Base-by-base conservation (phyloP, 2,797 vertebrate species). In the Hippoglossus hippoglossus region DNA sequence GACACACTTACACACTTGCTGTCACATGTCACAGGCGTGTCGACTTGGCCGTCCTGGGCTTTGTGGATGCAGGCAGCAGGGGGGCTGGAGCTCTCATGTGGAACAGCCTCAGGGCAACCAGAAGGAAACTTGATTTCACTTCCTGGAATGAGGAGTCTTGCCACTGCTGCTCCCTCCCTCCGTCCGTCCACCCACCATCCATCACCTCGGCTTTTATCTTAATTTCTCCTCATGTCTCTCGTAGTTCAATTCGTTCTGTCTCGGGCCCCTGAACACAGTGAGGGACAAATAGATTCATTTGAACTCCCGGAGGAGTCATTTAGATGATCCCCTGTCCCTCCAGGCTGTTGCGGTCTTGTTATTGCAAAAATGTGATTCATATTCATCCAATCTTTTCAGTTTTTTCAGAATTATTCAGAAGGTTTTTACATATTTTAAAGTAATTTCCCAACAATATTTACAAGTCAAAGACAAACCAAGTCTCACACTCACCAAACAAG, bases 61-160 rank as follows among this genome's bases (percentile, higher is more conserved):
- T 47, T 57, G 78, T 79, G 71, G 77, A 79, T 53, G 73, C 26
- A 54, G 70, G 56, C 73, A 15, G 52, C 53, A 5, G 6, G 6
- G 46, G 72, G 62, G 68, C 62, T 16, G 36, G 75, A 58, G 77
- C 81, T 76, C 77, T 86, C 83, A 71, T 85, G 84, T 81, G 85
- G 77, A 89, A 87, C 79, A 39, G 87, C 91, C 89, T 74, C 55
- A 13, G 86, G 87, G 82, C 67, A 77, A 80, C 66, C 41, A 67
- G 60, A 67, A 64, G 72, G 77, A 82, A 86, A 80, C 83, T 36
- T 51, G 75, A 87, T 89, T 90, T 89, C 58, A 70, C 75, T 82
- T 85, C 75, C 76, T 87, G 80, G 73, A 74, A 83, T 82, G 84
- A 90, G 79, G 75, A 90, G 66, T 73, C 77, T 67, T 71, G 82